Evolutionary conservation across 2,797 vertebrate genomes (phyloP), one percentile per base, ranked within the genome.

Genomic region (Clarias fuscus): DNA sequence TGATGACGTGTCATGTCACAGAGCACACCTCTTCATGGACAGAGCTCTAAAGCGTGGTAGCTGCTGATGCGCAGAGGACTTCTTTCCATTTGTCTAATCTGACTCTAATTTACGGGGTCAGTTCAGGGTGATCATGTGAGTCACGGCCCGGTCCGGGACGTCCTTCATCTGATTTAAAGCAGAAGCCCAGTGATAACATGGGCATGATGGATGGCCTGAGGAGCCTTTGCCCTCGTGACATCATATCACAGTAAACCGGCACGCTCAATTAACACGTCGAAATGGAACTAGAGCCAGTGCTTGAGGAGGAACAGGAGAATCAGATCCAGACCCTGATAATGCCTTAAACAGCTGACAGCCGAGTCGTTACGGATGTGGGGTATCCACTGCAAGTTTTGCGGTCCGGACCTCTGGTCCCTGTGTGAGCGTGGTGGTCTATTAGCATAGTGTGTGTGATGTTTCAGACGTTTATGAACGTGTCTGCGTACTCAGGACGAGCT

Each of bases 361-460:
- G 5, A 27, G 59, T 59, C 85, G 30, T 67, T 78, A 83, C 84
- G 89, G 90, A 91, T 90, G 90, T 91, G 89, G 82, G 77, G 76
- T 83, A 82, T 88, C 20, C 59, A 85, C 85, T 85, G 78, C 68
- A 81, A 71, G 83, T 71, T 84, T 85, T 86, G 83, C 22, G 89
- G 87, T 91, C 86, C 7, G 53, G 82, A 84, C 89, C 86, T 62
- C 76, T 84, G 81, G 88, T 91, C 90, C 85, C 84, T 53, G 85
- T 84, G 88, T 86, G 88, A 78, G 90, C 86, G 59, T 87, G 90
- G 85, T 82, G 84, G 90, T 90, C 90, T 89, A 91, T 92, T 91
- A 91, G 89, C 65, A 80, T 86, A 88, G 91, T 90, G 92, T 91
- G 91, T 86, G 88, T 91, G 91, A 92, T 89, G 89, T 89, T 90